Base-by-base conservation (phyloP, 2,113 vertebrate species). In the Sarotherodon lohbergeri region DNA sequence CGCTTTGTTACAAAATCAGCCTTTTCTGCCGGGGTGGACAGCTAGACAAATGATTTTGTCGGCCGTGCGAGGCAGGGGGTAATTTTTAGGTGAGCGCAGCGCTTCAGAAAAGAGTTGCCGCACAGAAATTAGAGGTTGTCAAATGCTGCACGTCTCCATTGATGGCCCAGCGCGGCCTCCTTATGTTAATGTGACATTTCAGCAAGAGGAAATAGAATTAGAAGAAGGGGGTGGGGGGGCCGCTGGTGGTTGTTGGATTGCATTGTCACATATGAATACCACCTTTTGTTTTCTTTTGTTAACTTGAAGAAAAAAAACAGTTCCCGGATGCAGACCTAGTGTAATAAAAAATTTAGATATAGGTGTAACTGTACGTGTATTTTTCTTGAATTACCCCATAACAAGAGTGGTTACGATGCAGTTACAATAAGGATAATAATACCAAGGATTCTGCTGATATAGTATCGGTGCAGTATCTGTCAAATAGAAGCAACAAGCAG, bases 171-270 rank as follows among this genome's bases (percentile, higher is more conserved):
- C 86, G 82, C 93, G 76, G 89, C 93, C 92, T 90, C 89, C 91
- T 94, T 96, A 97, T 96, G 96, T 91, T 96, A 96, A 96, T 96
- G 95, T 96, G 96, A 93, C 96, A 96, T 97, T 96, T 96, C 82
- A 87, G 92, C 79, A 61, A 80, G 81, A 92, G 90, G 93, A 93
- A 93, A 92, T 88, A 82, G 90, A 93, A 93, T 90, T 85, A 36
- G 88, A 36, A 71, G 63, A 22, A 50, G 85, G 82, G 59, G 86
- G 83, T 52, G 50, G 80, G 55, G 22, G 8, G 36, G 80, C 78
- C 54, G 41, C 68, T 59, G 48, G 11, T 83, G 81, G 59, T 76
- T 78, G 89, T 89, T 81, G 78, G 71, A 50, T 61, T 61, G 82
- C 76, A 50, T 83, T 90, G 87, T 86, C 80, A 86, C 84, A 46